A percentile compares a stretch with the other conserved stretches of the same genome.
Evolutionary conservation across 1,140 invertebrate species (phyloP).

Genomic region (Cecropterus lyciades): DNA sequence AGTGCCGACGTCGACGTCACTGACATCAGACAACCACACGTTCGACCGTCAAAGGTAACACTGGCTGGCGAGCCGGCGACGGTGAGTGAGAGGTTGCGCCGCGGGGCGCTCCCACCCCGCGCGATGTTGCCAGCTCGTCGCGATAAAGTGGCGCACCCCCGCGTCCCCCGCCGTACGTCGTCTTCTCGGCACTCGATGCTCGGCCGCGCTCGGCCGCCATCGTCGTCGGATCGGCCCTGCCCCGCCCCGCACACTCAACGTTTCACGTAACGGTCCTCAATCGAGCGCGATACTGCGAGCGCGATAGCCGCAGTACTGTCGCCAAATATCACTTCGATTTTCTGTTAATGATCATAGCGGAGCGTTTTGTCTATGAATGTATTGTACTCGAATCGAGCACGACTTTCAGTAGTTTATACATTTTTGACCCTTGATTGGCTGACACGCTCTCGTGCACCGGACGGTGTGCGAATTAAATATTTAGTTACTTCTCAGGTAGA

Average conservation of each 20-base stretch:
- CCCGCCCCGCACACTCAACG: slow-evolving; percentile 74
- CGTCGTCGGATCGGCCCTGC: slow-evolving; percentile 67
- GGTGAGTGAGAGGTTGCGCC: slow-evolving; percentile 81
- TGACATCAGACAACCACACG: slow-evolving; percentile 73
- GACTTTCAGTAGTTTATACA: slow-evolving; percentile 6
- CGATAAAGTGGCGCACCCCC: slow-evolving; percentile 83
- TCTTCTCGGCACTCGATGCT: slow-evolving; percentile 70
- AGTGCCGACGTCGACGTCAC: slow-evolving; percentile 77
- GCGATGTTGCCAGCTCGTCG: slow-evolving; percentile 79
- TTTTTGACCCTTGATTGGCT: slow-evolving; percentile 16
- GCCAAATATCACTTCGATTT: slow-evolving; percentile 50
- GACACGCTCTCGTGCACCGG: not conserved
- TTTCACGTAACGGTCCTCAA: slow-evolving; percentile 84
- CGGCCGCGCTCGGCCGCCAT: slow-evolving; percentile 71
- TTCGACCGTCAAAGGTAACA: slow-evolving; percentile 83
- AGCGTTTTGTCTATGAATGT: slow-evolving; percentile 41
- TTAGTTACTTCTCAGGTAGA: slow-evolving; percentile 49
- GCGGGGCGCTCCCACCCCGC: slow-evolving; percentile 78
- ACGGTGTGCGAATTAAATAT: slow-evolving; percentile 25
- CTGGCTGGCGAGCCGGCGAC: slow-evolving; percentile 79
- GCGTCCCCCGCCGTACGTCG: slow-evolving; percentile 69
- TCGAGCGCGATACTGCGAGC: slow-evolving; percentile 79
- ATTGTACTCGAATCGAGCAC: slow-evolving; percentile 10
- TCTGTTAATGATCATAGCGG: slow-evolving; percentile 45
- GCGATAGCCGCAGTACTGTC: slow-evolving; percentile 63